Evolutionary conservation across 2,797 vertebrate species (phyloP).

Genomic region (Thalassophryne amazonica): DNA sequence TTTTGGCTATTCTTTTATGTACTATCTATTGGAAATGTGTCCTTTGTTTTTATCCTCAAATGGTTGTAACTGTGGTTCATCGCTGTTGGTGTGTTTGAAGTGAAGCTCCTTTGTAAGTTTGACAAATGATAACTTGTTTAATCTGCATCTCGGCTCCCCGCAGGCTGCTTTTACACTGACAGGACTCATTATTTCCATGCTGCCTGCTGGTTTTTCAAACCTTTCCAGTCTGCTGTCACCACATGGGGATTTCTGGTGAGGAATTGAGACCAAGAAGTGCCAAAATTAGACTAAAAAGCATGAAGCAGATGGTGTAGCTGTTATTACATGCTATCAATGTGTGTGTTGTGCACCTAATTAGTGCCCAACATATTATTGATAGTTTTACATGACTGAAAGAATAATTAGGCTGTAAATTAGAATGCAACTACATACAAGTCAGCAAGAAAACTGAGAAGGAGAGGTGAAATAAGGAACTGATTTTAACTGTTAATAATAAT

Average conservation of each 20-base stretch:
- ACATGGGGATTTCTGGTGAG: constrained; percentile 21
- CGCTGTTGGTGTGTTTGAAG: background rate
- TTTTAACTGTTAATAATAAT: too few relatives aligned
- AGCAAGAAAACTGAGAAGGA: background rate
- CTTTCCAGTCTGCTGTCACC: constrained; percentile 12
- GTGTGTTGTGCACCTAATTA: background rate
- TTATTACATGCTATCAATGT: constrained; percentile 7
- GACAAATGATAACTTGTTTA: background rate
- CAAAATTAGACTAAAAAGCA: constrained; percentile 38
- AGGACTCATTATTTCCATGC: constrained; percentile 12
- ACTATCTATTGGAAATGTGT: background rate
- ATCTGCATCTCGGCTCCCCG: background rate
- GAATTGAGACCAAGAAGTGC: constrained; percentile 30
- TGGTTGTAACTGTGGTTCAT: background rate
- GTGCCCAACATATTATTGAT: constrained; percentile 11
- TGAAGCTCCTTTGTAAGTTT: background rate
- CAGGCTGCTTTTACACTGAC: constrained; percentile 6
- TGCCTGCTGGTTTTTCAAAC: constrained; percentile 6
- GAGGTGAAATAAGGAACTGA: background rate
- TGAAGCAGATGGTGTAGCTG: constrained; percentile 17
- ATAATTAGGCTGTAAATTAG: constrained; percentile 8
- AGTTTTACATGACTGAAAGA: constrained; percentile 9
- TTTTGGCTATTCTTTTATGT: background rate
- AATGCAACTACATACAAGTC: background rate
- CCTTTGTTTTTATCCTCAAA: background rate